Evolutionary conservation across 1,140 invertebrate genomes (phyloP).

Genomic region (Lerema accius): DNA sequence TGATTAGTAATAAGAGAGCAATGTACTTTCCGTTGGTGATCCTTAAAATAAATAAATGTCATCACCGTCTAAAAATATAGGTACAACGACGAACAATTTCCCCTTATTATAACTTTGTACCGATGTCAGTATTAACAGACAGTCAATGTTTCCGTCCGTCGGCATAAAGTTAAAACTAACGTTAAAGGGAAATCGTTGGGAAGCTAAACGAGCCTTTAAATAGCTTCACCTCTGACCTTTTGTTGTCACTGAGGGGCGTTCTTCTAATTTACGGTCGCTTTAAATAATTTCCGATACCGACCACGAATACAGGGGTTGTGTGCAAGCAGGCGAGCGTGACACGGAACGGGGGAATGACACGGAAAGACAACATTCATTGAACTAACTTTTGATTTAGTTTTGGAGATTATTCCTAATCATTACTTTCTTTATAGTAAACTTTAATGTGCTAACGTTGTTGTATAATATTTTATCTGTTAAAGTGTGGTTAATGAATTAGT

Average conservation of each 20-base stretch:
- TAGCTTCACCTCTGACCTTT: conserved; percentile 29
- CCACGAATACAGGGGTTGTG: not conserved
- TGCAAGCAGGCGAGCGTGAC: not conserved
- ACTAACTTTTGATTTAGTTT: not conserved
- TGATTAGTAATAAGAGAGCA: too few relatives aligned
- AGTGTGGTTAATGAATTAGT: too few relatives aligned
- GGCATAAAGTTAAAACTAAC: not conserved
- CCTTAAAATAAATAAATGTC: too few relatives aligned
- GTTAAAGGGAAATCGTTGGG: not conserved
- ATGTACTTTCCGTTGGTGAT: too few relatives aligned
- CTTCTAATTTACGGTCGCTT: conserved; percentile 16
- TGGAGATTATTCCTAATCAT: not conserved
- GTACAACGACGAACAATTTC: too few relatives aligned
- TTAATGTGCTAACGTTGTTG: too few relatives aligned
- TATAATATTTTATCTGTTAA: too few relatives aligned
- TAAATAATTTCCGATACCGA: conserved; percentile 21
- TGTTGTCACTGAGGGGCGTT: conserved; percentile 9
- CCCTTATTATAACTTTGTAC: too few relatives aligned
- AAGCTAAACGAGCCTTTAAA: conserved; percentile 21
- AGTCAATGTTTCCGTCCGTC: too few relatives aligned
- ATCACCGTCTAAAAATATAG: too few relatives aligned
- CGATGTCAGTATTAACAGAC: too few relatives aligned
- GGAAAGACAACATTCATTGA: not conserved
- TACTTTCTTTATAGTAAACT: too few relatives aligned
- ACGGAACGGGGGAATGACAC: not conserved